These are phyloP conservation scores for Alviniconcha strummeri DNA, from an alignment of 2,888 invertebrate genomes.

Conservation along the genomic window DNA sequence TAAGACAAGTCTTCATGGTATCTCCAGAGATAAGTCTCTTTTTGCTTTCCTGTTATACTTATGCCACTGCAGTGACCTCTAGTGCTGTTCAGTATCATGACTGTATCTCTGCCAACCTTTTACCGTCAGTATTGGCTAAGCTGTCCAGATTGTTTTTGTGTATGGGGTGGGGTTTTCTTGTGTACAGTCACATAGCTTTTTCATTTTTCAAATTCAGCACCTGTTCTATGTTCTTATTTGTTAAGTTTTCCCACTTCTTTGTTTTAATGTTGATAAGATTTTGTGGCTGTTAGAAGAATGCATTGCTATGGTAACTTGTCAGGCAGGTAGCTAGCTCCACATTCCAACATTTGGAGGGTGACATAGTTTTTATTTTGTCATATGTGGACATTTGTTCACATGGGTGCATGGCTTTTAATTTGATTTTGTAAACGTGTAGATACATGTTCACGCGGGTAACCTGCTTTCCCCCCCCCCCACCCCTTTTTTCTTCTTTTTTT, in stretches of 20 bases:
- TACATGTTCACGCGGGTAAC: not conserved
- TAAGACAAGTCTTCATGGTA: slow-evolving; percentile 20
- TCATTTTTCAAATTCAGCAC: not conserved
- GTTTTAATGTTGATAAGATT: no score
- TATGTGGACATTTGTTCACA: no score
- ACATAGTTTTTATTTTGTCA: not conserved
- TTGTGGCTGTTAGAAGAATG: not conserved
- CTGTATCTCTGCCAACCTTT: slow-evolving; percentile 2
- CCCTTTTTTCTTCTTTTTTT: not conserved
- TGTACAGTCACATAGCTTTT: not conserved
- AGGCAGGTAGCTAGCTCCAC: slow-evolving; percentile 8
- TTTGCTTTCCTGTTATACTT: not conserved
- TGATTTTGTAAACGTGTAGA: not conserved
- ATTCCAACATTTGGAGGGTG: slow-evolving; percentile 26
- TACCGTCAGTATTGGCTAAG: slow-evolving; percentile 20
- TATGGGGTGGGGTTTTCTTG: no score
- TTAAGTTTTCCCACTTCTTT: no score
- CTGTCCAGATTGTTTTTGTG: no score
- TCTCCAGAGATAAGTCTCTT: slow-evolving; percentile 18
- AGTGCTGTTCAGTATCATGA: not conserved
- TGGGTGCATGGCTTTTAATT: no score
- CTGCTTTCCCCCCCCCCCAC: not conserved
- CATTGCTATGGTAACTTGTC: not conserved
- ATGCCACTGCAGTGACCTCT: no score
- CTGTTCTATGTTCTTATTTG: no score